Percentiles rank a stretch among this genome's conserved stretches.
These are phyloP conservation scores for Eumacrocentrus americanus DNA, from an alignment of 2,888 invertebrate genomes.

Conservation along the genomic window DNA sequence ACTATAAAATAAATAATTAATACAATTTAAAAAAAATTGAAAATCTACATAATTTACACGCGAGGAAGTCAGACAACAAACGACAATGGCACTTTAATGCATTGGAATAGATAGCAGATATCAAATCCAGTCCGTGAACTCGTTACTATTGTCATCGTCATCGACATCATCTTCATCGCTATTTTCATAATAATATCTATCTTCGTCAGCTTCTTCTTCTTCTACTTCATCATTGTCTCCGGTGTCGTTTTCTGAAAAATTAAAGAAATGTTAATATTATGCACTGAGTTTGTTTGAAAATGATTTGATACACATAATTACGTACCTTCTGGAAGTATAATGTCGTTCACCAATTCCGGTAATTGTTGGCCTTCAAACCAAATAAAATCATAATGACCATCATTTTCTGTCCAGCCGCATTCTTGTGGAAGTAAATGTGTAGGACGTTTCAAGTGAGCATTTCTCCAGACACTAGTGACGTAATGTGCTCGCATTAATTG, in stretches of 20 bases:
- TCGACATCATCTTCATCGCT: not conserved
- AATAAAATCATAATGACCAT: constrained; percentile 36
- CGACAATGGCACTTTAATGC: too few relatives aligned
- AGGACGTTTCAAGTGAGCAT: constrained; percentile 33
- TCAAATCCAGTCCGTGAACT: too few relatives aligned
- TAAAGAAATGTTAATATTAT: not conserved
- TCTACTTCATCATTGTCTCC: not conserved
- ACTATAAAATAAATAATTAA: too few relatives aligned
- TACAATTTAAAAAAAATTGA: too few relatives aligned
- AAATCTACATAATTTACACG: too few relatives aligned
- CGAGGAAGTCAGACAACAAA: too few relatives aligned
- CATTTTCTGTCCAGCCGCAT: constrained; percentile 34
- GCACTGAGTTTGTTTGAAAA: too few relatives aligned
- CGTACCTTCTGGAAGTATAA: not conserved
- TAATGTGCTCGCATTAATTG: constrained; percentile 37
- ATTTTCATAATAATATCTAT: not conserved
- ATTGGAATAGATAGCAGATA: too few relatives aligned
- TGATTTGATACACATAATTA: not conserved
- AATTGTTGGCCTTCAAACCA: constrained; percentile 44
- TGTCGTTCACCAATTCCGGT: constrained; percentile 30
- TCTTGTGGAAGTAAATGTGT: constrained; percentile 31
- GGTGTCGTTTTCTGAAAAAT: too few relatives aligned
- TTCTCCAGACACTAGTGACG: constrained; percentile 39
- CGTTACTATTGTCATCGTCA: too few relatives aligned
- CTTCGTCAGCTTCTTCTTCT: not conserved